Base-by-base conservation (phyloP, 1,140 invertebrate species). In the Ceratitis capitata region DNA sequence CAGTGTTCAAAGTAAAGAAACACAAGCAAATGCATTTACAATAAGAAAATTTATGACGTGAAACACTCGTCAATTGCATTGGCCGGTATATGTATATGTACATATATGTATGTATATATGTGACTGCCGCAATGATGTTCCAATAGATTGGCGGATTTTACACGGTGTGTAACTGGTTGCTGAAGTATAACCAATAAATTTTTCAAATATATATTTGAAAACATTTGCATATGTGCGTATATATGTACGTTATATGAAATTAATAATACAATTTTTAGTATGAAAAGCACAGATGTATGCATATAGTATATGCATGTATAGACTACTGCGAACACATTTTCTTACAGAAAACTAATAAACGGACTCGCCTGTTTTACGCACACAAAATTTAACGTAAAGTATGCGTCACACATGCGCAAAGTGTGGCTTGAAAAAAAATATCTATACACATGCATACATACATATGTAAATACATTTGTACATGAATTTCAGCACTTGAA, bases 11-110 rank as follows among this genome's bases (percentile, higher is more conserved):
- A 42, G 35, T 9, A 78, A n/a, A 45, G n/a, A 78, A n/a, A 78
- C 39, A 78, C 39, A 78, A 78, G 56, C 26, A 78, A 45, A 45
- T n/a, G 69, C 69, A 78, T 45, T 78, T 45, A 45, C 69, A 42
- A 78, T 78, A 78, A 78, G 69, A 45, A 78, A 78, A 78, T 78
- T 26, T 47, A 45, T 78, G 69, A 78, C 69, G 39, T 78, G 69
- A 78, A 5, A 5, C 35, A 39, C 42, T 78, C 39, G 39, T 12
- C 69, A 12, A 45, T 78, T 47, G 6, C 39, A 78, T 45, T 78
- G 42, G 69, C 19, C 12, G 39, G 39, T 35, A 23, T 4, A 78
- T 6, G n/a, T 23, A 45, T 78, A n/a, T n/a, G 39, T 35, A 23
- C 1, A 78, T 6, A 9, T 23, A 45, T 78, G 39, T 35, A 23